Base-by-base conservation (phyloP, 1,140 invertebrate species). In the Sarcophaga peregrina region DNA sequence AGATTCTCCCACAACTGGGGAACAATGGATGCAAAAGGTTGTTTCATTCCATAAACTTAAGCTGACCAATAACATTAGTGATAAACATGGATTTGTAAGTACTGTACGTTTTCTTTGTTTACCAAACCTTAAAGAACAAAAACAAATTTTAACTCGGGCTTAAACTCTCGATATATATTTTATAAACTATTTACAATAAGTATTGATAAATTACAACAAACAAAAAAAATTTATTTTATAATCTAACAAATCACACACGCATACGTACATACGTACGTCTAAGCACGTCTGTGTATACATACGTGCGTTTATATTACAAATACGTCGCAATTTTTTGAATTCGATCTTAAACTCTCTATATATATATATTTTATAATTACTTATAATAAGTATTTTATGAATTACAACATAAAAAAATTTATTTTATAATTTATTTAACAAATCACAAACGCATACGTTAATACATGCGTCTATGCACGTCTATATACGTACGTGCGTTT, bases 31-130 rank as follows among this genome's bases (percentile, higher is more conserved):
- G 98, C 98, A 99, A 93, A 99, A 99, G 93, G 96, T 98, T 82
- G 97, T 99, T 85, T 98, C 97, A 90, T 99, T 99, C 93, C 98
- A 99, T 93, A 99, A 99, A 91, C 94, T 99, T 87, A 99, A 99
- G 92, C 93, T 99, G 86, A 99, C 98, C 89, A 99, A 99, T 93
- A 99, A 99, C 93, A 99, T 99, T 92, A 98, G 97, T 92, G 98
- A 99, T 93, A 99, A 99, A 94, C 98, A 99, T 93, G 98, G 98
- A 93, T 99, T 98, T 95, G 98, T 99, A 96, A 99, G 98, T 99
- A 96, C 93, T 93, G 92, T 93, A 93, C 92, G 93, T 93, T 90
- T 90, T 91, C 90, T 91, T 90, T 91, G 89, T 90, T 89, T 87
- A 89, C 87, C 87, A 87, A 87, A 88, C 25, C 25, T n/a, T 37